phyloP scores from a whole-genome alignment of 2,888 invertebrate genomes.

The Bellardia bayeri region DNA sequence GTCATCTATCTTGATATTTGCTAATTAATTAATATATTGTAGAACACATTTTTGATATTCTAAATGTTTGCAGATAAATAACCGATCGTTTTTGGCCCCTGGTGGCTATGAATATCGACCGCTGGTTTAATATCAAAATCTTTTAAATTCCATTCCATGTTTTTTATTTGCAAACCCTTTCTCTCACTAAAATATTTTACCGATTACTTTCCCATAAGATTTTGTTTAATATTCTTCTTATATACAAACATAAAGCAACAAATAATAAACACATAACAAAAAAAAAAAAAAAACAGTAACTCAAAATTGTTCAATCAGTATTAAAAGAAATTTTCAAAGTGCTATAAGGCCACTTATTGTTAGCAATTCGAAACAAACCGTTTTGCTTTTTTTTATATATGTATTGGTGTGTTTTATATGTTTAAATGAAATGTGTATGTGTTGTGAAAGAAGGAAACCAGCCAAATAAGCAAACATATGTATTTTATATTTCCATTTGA shows the following conservation, averaged over 20 bases:
- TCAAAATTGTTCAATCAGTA: slow-evolving; percentile 31
- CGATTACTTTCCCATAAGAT: neutral
- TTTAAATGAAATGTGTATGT: neutral
- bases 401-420: slow-evolving; percentile 18
- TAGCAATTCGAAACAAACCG: neutral
- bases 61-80: no score
- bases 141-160: neutral
- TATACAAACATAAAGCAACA: neutral
- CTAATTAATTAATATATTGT: no score
- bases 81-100: no score
- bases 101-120: no score
- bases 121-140: no score
- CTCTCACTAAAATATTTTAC: neutral
- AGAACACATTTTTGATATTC: no score
- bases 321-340: slow-evolving; percentile 18
- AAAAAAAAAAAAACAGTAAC: neutral
- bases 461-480: slow-evolving; percentile 28
- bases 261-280: neutral
- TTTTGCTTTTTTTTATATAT: slow-evolving; percentile 6
- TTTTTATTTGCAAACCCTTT: neutral
- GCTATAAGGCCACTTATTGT: slow-evolving; percentile 15
- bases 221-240: neutral
- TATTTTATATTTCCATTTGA: slow-evolving; percentile 45
- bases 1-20: no score
- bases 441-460: slow-evolving; percentile 14